Evolutionary conservation across 2,113 vertebrate genomes (phyloP).

Genomic region (Daubentonia madagascariensis): DNA sequence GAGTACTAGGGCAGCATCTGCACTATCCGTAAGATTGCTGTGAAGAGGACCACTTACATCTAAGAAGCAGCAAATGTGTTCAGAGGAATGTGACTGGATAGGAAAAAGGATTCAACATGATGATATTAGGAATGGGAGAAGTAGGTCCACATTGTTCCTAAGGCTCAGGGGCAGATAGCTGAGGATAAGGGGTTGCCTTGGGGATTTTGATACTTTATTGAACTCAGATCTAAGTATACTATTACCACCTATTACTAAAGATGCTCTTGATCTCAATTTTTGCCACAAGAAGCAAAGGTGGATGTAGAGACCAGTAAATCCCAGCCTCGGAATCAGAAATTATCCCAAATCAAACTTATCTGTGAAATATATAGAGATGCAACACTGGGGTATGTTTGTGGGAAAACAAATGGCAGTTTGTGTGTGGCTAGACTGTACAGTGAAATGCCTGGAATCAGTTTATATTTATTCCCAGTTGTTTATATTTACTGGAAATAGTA

Average conservation of each 20-base stretch:
- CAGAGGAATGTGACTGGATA: not conserved
- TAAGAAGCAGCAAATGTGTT: not conserved
- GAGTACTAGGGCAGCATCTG: too few relatives aligned
- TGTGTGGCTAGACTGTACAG: not conserved
- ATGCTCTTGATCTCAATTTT: not conserved
- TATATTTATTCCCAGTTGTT: not conserved
- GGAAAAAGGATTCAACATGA: not conserved
- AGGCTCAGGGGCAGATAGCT: not conserved
- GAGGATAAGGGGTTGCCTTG: not conserved
- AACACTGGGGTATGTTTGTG: not conserved
- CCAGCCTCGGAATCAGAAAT: not conserved
- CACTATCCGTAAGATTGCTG: not conserved
- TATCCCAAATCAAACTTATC: not conserved
- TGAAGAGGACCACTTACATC: not conserved
- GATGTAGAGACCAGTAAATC: not conserved
- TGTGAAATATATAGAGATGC: not conserved
- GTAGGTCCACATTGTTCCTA: not conserved
- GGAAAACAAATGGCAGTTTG: not conserved
- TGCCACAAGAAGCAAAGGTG: not conserved
- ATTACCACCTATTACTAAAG: not conserved
- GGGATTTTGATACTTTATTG: not conserved
- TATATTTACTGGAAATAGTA: not conserved
- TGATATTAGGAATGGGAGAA: not conserved
- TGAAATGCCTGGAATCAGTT: not conserved
- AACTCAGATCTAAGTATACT: not conserved